Conservation (phyloP, 2,888 invertebrate species). For the Lottia gigantea region DNA sequence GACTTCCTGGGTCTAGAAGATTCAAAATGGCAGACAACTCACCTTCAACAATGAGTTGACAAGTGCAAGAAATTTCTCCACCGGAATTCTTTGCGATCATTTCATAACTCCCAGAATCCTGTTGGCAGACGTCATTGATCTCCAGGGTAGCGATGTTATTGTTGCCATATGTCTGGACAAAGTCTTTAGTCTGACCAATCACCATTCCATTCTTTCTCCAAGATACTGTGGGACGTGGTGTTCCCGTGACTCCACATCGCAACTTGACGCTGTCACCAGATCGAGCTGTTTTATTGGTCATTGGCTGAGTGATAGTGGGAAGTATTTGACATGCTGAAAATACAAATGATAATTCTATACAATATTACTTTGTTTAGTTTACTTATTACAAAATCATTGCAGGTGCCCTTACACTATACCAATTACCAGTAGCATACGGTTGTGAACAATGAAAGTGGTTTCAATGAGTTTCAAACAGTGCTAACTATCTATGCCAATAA, state of each 20-base stretch:
- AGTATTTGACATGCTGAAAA: conserved; percentile 40
- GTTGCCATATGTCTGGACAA: conserved; percentile 43
- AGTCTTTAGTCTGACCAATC: conserved; percentile 46
- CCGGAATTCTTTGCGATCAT: conserved; percentile 49
- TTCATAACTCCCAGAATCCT: conserved; percentile 54
- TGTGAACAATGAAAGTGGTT: too few species aligned
- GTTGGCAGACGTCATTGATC: conserved; percentile 40
- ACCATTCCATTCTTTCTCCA: conserved; percentile 55
- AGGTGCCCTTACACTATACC: too few species aligned
- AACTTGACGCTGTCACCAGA: conserved; percentile 42
- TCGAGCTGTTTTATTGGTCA: conserved; percentile 35
- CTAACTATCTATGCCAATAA: too few species aligned
- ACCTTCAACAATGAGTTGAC: conserved; percentile 37
- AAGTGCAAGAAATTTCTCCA: conserved; percentile 45
- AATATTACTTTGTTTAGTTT: too few species aligned
- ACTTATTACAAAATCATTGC: too few species aligned
- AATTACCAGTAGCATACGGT: too few species aligned
- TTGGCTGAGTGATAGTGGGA: conserved; percentile 36
- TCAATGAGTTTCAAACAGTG: too few species aligned
- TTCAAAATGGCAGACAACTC: not conserved
- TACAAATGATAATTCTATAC: too few species aligned
- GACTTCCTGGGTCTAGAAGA: too few species aligned
- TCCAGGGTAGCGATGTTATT: conserved; percentile 47
- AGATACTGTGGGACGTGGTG: conserved; percentile 44
- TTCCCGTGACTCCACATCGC: conserved; percentile 47